Base-by-base conservation (phyloP, 2,113 vertebrate species). In the Protobothrops mucrosquamatus region DNA sequence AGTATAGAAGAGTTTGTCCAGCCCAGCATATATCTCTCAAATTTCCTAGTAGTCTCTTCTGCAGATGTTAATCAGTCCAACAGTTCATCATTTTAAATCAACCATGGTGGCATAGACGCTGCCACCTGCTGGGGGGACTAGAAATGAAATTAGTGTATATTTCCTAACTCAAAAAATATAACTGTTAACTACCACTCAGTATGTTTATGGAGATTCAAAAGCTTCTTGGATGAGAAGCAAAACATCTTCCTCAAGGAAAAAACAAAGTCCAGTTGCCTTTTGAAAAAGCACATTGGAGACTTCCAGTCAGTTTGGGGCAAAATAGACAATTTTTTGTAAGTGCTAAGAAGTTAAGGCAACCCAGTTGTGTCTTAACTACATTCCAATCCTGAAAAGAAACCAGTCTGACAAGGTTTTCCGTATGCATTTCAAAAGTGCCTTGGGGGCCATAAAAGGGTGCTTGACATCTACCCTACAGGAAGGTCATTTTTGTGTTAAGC, bases 331-430 rank as follows among this genome's bases (percentile, higher is more conserved):
- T 81, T 74, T 81, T 81, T 20, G 2, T 20, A 39, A 81, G 69
- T 8, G 29, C 15, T 81, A 39, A 81, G 18, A 74, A 26, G 3
- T 61, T 61, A 61, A 74, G 69, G 34, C 69, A 81, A 39, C 34
- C 34, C 69, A 81, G 20, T 43, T 81, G 74, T 4, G n/a, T 52
- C 43, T 3, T 22, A 10, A 3, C 6, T 5, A 29, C 4, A 64
- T 95, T 95, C 88, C 51, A 39, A 52, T 48, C 92, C 52, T 57
- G 87, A 34, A 57, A 52, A 69, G 39, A 52, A 54, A 51, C 46
- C 5, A 51, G 43, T 23, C 10, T n/a, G 20, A 43, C 3, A 39
- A 59, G 24, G 39, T 59, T 89, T 6, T 89, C 52, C 61, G 24
- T 29, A 34, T 39, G 26, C 10, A 24, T n/a, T 22, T 29, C 24